Evolutionary conservation across 2,888 invertebrate species (phyloP).

Genomic region (Yponomeuta evonymella): DNA sequence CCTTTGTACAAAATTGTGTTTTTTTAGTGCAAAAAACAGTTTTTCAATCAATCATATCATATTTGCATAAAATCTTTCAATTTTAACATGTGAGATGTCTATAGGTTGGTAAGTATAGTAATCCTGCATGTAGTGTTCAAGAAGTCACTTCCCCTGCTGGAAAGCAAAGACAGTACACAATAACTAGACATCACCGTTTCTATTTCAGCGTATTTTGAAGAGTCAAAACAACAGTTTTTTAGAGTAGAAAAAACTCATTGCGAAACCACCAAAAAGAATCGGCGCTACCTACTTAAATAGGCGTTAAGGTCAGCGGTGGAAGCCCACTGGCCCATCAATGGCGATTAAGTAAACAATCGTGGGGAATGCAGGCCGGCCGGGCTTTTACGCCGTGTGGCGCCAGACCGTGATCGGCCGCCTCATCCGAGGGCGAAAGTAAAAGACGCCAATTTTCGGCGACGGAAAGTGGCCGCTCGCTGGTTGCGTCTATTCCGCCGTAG

Average conservation of each 20-base stretch:
- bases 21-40: no score
- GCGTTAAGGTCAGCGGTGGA: background rate
- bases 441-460: conserved; percentile 45
- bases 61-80: no score
- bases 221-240: no score
- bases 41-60: no score
- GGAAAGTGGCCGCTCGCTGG: conserved; percentile 36
- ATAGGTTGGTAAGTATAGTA: no score
- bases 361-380: background rate
- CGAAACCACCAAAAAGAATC: background rate
- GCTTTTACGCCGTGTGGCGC: conserved; percentile 17
- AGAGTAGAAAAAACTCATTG: background rate
- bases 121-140: no score
- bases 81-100: no score
- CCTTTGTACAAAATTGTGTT: no score
- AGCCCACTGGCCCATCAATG: background rate
- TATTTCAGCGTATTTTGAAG: no score
- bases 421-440: conserved; percentile 60
- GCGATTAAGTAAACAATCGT: conserved; percentile 1
- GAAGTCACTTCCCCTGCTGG: no score
- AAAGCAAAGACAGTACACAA: no score
- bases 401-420: conserved; percentile 14
- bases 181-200: no score
- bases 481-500: background rate
- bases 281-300: background rate